A percentile compares a stretch with the other conserved stretches of the same genome.
Conservation (phyloP, 1,140 invertebrate species). For the Cheumatopsyche charites region DNA sequence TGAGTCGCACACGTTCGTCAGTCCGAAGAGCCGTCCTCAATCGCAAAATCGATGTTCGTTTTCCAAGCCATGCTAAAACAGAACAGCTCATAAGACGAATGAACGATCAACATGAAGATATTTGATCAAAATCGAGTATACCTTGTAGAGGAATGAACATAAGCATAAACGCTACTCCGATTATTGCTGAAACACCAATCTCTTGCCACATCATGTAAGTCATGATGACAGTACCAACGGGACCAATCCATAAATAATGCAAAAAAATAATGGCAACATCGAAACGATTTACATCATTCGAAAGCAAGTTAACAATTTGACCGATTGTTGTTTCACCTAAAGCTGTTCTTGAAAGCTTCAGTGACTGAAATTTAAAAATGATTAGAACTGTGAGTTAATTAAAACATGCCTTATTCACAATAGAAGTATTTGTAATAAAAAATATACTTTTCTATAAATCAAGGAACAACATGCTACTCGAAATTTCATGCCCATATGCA, state of each 20-base stretch:
- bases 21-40: constrained; percentile 65
- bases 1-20: constrained; percentile 81
- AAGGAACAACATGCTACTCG: constrained; percentile 78
- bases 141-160: constrained; percentile 85
- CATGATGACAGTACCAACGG: constrained; percentile 77
- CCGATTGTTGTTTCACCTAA: constrained; percentile 80
- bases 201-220: constrained; percentile 75
- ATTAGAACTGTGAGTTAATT: too few species aligned
- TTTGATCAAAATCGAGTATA: constrained; percentile 47
- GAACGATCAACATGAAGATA: background rate
- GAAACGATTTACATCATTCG: constrained; percentile 83
- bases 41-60: constrained; percentile 62
- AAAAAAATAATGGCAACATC: constrained; percentile 72
- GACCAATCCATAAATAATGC: constrained; percentile 82
- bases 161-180: constrained; percentile 79
- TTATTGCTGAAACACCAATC: constrained; percentile 75
- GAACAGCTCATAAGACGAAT: too few species aligned
- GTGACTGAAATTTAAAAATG: constrained; percentile 63
- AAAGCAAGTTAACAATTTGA: constrained; percentile 90
- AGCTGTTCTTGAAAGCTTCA: constrained; percentile 71
- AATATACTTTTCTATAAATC: constrained; percentile 79
- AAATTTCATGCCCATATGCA: constrained; percentile 80
- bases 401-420: too few species aligned
- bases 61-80: constrained; percentile 62
- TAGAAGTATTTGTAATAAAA: background rate